Conservation (phyloP, 2,797 vertebrate species). For the Nasua narica region DNA sequence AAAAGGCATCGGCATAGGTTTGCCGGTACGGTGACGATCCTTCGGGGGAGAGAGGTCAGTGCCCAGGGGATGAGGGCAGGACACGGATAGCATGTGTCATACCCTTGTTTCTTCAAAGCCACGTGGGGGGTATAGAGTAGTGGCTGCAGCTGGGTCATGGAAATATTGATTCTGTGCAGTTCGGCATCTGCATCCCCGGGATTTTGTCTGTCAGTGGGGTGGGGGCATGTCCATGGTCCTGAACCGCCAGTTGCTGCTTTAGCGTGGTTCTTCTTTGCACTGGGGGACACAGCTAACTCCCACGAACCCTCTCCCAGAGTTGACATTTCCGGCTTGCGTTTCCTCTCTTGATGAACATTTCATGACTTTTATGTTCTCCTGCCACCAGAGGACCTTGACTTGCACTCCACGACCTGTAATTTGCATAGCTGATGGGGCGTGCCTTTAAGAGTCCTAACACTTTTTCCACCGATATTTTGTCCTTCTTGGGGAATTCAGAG, state of each 20-base stretch:
- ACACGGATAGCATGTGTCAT: fast-evolving
- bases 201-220: not conserved
- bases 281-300: not conserved
- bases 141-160: not conserved
- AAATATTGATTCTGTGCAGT: not conserved
- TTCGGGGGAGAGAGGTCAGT: not conserved
- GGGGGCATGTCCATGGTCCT: slow-evolving; percentile 41
- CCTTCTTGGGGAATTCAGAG: not conserved
- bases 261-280: not conserved
- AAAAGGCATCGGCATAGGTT: not conserved
- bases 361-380: not conserved
- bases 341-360: not conserved
- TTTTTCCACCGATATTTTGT: not conserved
- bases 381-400: not conserved
- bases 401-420: not conserved
- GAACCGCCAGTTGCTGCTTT: not conserved
- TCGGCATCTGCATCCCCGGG: not conserved
- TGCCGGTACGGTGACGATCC: not conserved
- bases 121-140: not conserved
- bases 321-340: not conserved
- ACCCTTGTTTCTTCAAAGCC: not conserved
- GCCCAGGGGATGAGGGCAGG: not conserved
- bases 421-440: not conserved
- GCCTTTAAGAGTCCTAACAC: not conserved
- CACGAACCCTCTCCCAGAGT: not conserved